phyloP scores from a whole-genome alignment of 2,888 invertebrate species.

The Caenorhabditis sulstoni region DNA sequence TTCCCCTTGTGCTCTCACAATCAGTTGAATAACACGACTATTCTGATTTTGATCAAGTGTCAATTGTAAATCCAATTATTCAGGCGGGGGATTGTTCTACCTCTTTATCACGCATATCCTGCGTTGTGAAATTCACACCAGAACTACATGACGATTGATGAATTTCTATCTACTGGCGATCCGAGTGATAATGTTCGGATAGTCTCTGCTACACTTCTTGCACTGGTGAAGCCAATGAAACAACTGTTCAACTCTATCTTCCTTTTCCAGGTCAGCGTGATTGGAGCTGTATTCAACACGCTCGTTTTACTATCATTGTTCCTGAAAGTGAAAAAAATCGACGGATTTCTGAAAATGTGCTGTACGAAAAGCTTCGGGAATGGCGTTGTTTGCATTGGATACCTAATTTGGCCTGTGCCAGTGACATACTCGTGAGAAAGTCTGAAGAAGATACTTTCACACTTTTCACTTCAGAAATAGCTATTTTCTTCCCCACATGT shows the following conservation, averaged over 20 bases:
- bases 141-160: slow-evolving; percentile 27
- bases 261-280: slow-evolving; percentile 16
- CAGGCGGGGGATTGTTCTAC: too few species aligned
- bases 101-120: not conserved
- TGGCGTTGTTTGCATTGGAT: slow-evolving; percentile 47
- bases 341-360: slow-evolving; percentile 54
- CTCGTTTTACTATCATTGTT: slow-evolving; percentile 25
- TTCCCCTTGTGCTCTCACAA: too few species aligned
- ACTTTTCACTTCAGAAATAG: slow-evolving; percentile 27
- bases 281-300: slow-evolving; percentile 30
- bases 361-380: slow-evolving; percentile 46
- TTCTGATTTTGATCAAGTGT: too few species aligned
- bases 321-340: slow-evolving; percentile 22
- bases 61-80: too few species aligned
- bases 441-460: not conserved
- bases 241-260: too few species aligned
- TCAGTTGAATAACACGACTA: too few species aligned
- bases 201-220: slow-evolving; percentile 32
- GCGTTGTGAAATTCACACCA: not conserved
- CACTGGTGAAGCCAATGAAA: slow-evolving; percentile 32
- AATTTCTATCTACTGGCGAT: slow-evolving; percentile 35
- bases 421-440: slow-evolving; percentile 34
- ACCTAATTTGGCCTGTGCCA: slow-evolving; percentile 50
- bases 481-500: slow-evolving; percentile 44
- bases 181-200: slow-evolving; percentile 29